phyloP scores from a whole-genome alignment of 2,888 invertebrate species.

The Drosophila nr. perissopoda region DNA sequence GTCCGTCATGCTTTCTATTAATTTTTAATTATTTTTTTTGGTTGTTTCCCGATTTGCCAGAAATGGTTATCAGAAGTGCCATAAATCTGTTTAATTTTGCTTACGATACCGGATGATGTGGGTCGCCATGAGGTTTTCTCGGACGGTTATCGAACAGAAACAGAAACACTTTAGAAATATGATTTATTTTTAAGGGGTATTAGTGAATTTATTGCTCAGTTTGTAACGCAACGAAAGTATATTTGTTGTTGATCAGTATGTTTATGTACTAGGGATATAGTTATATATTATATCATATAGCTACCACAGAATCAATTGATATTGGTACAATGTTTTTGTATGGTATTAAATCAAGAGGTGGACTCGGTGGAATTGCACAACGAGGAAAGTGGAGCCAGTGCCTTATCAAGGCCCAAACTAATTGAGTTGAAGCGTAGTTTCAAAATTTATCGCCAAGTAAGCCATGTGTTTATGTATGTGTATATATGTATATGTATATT shows the following conservation, averaged over 20 bases:
- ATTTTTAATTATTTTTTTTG: not conserved
- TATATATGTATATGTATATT: not conserved
- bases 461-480: not conserved
- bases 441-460: not conserved
- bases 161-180: slow-evolving; percentile 5
- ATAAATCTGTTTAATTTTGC: slow-evolving; percentile 23
- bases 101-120: slow-evolving; percentile 35
- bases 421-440: not conserved
- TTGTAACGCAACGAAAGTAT: not conserved
- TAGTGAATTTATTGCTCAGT: not conserved
- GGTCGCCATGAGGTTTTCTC: slow-evolving; percentile 12
- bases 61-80: slow-evolving; percentile 8
- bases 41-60: not conserved
- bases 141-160: not conserved
- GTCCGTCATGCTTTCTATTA: not conserved
- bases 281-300: no score
- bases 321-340: not conserved
- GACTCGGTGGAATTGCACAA: not conserved
- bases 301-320: not conserved
- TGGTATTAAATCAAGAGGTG: not conserved
- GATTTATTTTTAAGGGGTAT: not conserved
- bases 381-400: not conserved
- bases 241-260: not conserved
- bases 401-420: not conserved
- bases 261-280: no score